Conservation (phyloP, 2,888 invertebrate species). For the Heterodera filipjevi region DNA sequence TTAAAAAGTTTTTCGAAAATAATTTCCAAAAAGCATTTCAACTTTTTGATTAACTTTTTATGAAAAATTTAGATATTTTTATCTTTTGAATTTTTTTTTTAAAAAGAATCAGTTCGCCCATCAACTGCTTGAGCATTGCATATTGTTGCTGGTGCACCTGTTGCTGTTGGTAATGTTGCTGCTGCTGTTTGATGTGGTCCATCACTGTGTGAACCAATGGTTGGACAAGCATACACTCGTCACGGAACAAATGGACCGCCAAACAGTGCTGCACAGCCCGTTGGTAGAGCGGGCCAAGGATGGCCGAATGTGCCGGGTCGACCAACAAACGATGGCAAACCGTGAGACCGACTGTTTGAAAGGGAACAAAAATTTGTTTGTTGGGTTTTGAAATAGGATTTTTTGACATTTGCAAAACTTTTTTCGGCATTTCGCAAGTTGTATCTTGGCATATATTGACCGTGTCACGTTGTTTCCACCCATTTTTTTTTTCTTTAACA, state of each 20-base stretch:
- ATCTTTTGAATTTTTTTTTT: no score
- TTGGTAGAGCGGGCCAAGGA: conserved; percentile 72
- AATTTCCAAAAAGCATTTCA: no score
- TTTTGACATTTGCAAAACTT: no score
- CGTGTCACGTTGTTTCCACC: no score
- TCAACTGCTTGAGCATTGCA: conserved; percentile 70
- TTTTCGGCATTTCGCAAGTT: no score
- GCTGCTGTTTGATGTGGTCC: conserved; percentile 79
- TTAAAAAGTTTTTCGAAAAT: no score
- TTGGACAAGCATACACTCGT: conserved; percentile 95
- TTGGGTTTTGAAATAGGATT: no score
- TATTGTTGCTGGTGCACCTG: not conserved
- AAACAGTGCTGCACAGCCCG: conserved; percentile 89
- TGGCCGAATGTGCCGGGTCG: conserved; percentile 17
- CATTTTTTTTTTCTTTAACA: no score
- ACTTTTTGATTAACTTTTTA: no score
- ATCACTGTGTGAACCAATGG: conserved; percentile 88
- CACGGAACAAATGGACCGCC: conserved; percentile 90
- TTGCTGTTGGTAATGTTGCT: conserved; percentile 52
- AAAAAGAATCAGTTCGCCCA: conserved; percentile 93
- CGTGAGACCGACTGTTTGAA: conserved; percentile 83
- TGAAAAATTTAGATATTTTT: no score
- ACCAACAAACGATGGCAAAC: conserved; percentile 82
- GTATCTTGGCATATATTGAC: no score
- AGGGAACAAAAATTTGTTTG: no score